A percentile compares a stretch with the other conserved stretches of the same genome.
Conservation (phyloP, 2,888 invertebrate species). For the Neuroscelio doddi region DNA sequence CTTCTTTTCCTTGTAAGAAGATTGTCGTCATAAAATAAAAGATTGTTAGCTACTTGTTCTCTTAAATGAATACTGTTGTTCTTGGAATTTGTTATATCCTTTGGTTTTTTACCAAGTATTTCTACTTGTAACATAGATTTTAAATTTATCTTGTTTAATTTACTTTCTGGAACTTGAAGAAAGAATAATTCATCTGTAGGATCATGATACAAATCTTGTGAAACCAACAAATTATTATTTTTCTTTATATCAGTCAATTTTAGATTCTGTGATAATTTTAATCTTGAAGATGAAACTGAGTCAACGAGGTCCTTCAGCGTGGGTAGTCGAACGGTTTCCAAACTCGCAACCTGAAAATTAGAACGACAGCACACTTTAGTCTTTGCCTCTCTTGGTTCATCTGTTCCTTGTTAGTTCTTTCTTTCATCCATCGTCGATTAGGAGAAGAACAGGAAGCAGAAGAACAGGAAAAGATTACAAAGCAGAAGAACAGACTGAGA, state of each 20-base stretch:
- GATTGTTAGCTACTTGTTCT: conserved; percentile 1
- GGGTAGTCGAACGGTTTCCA: conserved; percentile 57
- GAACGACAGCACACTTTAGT: conserved; percentile 51
- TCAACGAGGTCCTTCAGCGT: conserved; percentile 66
- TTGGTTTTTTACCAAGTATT: too few species aligned
- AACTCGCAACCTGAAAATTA: conserved; percentile 68
- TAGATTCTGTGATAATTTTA: too few species aligned
- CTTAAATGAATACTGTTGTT: background rate
- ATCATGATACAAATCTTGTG: too few species aligned
- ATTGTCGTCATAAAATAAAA: conserved; percentile 14
- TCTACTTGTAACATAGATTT: too few species aligned
- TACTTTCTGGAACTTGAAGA: too few species aligned
- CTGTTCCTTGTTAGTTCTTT: conserved; percentile 31
- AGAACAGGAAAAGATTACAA: conserved; percentile 7
- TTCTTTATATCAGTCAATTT: too few species aligned
- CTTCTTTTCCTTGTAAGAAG: conserved; percentile 23
- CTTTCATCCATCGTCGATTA: conserved; percentile 29
- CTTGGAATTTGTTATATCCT: too few species aligned
- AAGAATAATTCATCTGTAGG: too few species aligned
- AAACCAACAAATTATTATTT: too few species aligned
- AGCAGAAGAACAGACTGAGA: conserved; percentile 3
- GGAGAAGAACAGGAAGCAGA: conserved; percentile 44
- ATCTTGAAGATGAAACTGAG: too few species aligned
- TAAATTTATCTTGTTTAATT: too few species aligned
- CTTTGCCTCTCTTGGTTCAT: conserved; percentile 28